phyloP scores from a whole-genome alignment of 2,888 invertebrate genomes.

The Euzophera pinguis region DNA sequence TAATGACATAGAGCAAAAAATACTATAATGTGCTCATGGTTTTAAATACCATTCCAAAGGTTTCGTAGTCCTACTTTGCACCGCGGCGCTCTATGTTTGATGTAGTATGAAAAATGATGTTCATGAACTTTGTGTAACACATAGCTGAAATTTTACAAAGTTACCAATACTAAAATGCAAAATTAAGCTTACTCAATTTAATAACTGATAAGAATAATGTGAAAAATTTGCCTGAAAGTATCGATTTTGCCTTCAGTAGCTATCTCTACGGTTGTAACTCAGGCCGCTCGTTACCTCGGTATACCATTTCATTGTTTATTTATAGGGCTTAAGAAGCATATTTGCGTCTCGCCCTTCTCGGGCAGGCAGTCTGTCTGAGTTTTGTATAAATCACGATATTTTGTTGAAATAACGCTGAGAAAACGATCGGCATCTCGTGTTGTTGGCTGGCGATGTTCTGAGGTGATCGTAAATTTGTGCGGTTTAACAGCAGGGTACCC shows the following conservation, averaged over 20 bases:
- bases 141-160: too few relatives aligned
- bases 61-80: too few relatives aligned
- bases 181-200: not conserved
- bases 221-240: not conserved
- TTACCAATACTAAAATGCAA: too few relatives aligned
- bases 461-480: slow-evolving; percentile 77
- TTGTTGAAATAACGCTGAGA: slow-evolving; percentile 73
- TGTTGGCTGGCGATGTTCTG: slow-evolving; percentile 52
- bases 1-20: too few relatives aligned
- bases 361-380: slow-evolving; percentile 27
- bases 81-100: too few relatives aligned
- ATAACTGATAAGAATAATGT: not conserved
- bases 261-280: slow-evolving; percentile 14
- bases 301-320: slow-evolving; percentile 29
- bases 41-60: too few relatives aligned
- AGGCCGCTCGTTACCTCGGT: slow-evolving; percentile 16
- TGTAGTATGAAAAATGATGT: too few relatives aligned
- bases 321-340: slow-evolving; percentile 32
- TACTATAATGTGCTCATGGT: too few relatives aligned
- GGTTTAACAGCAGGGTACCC: slow-evolving; percentile 70
- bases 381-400: slow-evolving; percentile 75
- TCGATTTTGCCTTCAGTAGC: slow-evolving; percentile 16
- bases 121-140: too few relatives aligned
- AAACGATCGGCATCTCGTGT: slow-evolving; percentile 68
- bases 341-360: slow-evolving; percentile 31